These are phyloP conservation scores for Mylabris phalerata DNA, from an alignment of 1,140 invertebrate species.

Conservation along the genomic window DNA sequence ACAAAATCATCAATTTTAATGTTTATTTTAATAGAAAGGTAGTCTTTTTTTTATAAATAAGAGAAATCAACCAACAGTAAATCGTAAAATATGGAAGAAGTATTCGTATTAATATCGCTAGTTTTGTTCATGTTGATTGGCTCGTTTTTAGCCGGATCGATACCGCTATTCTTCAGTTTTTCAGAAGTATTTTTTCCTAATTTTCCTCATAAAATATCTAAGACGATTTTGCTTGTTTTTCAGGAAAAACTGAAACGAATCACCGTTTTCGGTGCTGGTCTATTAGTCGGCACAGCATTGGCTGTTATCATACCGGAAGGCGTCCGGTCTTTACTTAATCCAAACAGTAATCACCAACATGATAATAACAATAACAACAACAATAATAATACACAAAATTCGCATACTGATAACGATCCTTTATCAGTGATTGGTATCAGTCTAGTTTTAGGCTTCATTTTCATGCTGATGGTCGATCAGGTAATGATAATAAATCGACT, in stretches of 20 bases:
- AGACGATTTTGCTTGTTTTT: slow-evolving; percentile 40
- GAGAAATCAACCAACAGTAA: background rate
- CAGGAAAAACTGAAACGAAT: slow-evolving; percentile 91
- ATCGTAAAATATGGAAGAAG: slow-evolving; percentile 68
- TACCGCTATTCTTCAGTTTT: slow-evolving; percentile 87
- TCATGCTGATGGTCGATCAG: slow-evolving; percentile 96
- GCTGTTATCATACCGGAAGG: slow-evolving; percentile 99
- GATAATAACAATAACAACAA: slow-evolving; percentile 17
- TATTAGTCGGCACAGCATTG: slow-evolving; percentile 95
- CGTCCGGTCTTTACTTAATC: slow-evolving; percentile 64
- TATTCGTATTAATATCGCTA: slow-evolving; percentile 69
- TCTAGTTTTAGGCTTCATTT: slow-evolving; percentile 77
- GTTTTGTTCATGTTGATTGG: slow-evolving; percentile 90
- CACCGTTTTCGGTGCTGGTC: slow-evolving; percentile 91
- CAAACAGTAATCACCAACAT: background rate
- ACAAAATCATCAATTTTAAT: background rate
- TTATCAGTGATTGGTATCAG: slow-evolving; percentile 58
- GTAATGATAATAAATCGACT: slow-evolving; percentile 14
- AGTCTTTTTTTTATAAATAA: background rate
- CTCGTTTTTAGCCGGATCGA: slow-evolving; percentile 87
- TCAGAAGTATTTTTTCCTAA: slow-evolving; percentile 70
- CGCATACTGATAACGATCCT: slow-evolving; percentile 38
- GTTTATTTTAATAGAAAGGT: slow-evolving; percentile 1
- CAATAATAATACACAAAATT: slow-evolving; percentile 17
- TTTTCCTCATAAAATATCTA: background rate